These are phyloP conservation scores for Hepsetus odoe DNA, from an alignment of 2,113 vertebrate genomes.

Conservation along the genomic window DNA sequence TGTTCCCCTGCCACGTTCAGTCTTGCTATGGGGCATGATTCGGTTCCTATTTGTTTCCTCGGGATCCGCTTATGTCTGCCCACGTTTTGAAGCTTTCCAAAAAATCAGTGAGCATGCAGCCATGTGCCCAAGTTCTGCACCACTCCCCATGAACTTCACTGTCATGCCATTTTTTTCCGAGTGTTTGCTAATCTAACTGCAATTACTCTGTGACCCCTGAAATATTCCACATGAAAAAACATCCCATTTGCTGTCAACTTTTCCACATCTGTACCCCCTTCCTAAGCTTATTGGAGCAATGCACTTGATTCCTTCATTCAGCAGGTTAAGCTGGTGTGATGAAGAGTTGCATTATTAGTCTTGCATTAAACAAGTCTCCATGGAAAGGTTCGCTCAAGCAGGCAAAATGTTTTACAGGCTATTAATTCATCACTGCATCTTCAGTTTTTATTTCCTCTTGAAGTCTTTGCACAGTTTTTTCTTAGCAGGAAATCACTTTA, in stretches of 20 bases:
- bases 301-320: neutral
- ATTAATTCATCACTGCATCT: slow-evolving; percentile 22
- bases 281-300: neutral
- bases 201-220: neutral
- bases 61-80: slow-evolving; percentile 51
- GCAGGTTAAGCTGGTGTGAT: slow-evolving; percentile 29
- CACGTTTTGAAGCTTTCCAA: slow-evolving; percentile 27
- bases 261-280: neutral
- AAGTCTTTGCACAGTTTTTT: neutral
- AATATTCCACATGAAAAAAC: neutral
- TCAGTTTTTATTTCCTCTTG: slow-evolving; percentile 5
- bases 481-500: neutral
- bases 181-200: neutral
- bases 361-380: neutral
- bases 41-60: slow-evolving; percentile 49
- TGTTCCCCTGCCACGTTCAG: slow-evolving; percentile 52
- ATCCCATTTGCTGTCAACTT: neutral
- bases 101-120: slow-evolving; percentile 33
- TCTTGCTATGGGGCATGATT: slow-evolving; percentile 52
- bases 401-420: slow-evolving; percentile 12
- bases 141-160: neutral
- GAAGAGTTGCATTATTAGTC: neutral
- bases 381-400: neutral
- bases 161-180: neutral
- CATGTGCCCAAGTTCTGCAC: slow-evolving; percentile 10